Conservation (phyloP, 2,797 vertebrate species). For the Cichlasoma orientale region DNA sequence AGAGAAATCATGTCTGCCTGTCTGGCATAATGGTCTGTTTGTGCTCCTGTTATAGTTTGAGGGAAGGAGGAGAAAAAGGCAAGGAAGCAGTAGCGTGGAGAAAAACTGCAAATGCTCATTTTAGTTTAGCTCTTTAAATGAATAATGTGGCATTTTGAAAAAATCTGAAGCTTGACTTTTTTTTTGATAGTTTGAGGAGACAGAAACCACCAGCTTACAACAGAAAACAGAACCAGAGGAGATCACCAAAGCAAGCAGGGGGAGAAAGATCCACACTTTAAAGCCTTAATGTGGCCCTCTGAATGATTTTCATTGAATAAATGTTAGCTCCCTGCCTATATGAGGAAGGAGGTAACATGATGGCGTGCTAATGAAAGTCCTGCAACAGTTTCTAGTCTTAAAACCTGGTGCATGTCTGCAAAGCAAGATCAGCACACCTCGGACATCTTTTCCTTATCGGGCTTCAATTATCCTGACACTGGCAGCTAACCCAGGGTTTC, state of each 20-base stretch:
- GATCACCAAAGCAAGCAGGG: too few relatives aligned
- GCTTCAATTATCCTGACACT: background rate
- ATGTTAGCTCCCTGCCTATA: background rate
- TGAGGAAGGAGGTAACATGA: too few relatives aligned
- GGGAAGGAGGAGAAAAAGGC: conserved; percentile 33
- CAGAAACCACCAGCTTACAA: background rate
- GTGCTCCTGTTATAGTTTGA: conserved; percentile 52
- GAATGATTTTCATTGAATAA: background rate
- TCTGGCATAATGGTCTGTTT: conserved; percentile 67
- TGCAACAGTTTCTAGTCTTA: background rate
- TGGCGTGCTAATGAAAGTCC: background rate
- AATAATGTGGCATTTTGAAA: background rate
- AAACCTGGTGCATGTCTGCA: background rate
- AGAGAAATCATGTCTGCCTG: conserved; percentile 58
- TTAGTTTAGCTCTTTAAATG: background rate
- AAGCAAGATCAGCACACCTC: background rate
- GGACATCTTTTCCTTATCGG: background rate
- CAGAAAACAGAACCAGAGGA: background rate
- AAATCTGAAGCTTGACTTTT: background rate
- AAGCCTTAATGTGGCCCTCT: background rate
- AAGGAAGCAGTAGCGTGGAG: conserved; percentile 22
- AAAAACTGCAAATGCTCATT: conserved; percentile 13
- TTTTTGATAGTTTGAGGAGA: background rate
- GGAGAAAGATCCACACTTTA: background rate
- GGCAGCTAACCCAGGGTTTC: background rate